A percentile compares a stretch with the other conserved stretches of the same genome.
These are phyloP conservation scores for Planiliza haematocheilus DNA, from an alignment of 2,113 vertebrate species.

Conservation along the genomic window DNA sequence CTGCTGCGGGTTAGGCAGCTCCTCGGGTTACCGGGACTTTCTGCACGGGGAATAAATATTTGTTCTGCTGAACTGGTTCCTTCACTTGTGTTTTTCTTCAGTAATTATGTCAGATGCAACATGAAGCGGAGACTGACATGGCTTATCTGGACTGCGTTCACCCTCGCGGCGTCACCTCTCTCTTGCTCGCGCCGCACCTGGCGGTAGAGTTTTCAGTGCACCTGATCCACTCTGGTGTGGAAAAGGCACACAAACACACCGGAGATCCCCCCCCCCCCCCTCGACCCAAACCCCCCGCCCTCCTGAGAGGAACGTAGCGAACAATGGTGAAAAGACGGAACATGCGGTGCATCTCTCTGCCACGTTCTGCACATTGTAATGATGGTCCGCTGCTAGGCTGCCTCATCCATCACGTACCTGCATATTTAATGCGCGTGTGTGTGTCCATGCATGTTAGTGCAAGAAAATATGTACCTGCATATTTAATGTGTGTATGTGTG, in stretches of 20 bases:
- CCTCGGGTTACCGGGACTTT: background rate
- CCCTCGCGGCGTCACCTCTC: constrained; percentile 27
- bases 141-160: background rate
- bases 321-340: constrained; percentile 6
- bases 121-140: background rate
- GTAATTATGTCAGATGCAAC: too few relatives aligned
- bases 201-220: constrained; percentile 1
- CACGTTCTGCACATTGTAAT: background rate
- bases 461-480: too few relatives aligned
- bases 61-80: background rate
- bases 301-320: constrained; percentile 14
- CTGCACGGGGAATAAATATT: background rate
- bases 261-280: background rate
- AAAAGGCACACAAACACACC: background rate
- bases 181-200: constrained; percentile 12
- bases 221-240: constrained; percentile 10
- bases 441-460: background rate
- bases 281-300: too few relatives aligned
- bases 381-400: background rate
- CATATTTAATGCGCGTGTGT: background rate
- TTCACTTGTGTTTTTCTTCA: too few relatives aligned
- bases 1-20: background rate
- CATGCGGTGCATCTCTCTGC: background rate
- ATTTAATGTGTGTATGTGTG: too few relatives aligned
- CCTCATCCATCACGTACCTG: constrained; percentile 17